A percentile compares a stretch with the other conserved stretches of the same genome.
Conservation (phyloP, 2,888 invertebrate genomes). For the Pristionchus mayeri region DNA sequence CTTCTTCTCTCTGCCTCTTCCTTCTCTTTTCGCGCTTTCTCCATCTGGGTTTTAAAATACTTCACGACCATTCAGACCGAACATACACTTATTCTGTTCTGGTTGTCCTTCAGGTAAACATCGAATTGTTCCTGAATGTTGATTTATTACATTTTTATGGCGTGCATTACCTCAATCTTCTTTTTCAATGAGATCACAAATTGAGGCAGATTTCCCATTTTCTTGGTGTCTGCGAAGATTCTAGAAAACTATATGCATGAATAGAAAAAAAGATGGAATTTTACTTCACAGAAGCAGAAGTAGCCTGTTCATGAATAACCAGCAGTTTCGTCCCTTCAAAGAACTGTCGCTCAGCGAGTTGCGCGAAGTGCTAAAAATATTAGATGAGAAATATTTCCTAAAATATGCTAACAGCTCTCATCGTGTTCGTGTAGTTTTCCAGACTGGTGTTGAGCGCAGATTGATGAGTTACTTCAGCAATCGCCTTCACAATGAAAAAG, state of each 20-base stretch:
- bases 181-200: not conserved
- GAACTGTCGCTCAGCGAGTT: not conserved
- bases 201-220: not conserved
- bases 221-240: not conserved
- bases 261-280: not conserved
- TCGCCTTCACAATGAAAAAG: not conserved
- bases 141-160: no score
- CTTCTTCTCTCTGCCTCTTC: conserved; percentile 31
- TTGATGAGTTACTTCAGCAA: not conserved
- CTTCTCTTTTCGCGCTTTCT: not conserved
- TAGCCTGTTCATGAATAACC: not conserved
- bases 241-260: not conserved
- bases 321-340: not conserved
- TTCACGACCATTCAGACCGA: no score
- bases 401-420: not conserved
- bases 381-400: not conserved
- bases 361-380: not conserved
- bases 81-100: not conserved
- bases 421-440: not conserved
- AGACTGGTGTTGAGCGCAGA: not conserved
- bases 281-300: not conserved
- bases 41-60: not conserved
- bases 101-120: not conserved
- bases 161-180: not conserved
- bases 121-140: not conserved